Evolutionary conservation across 2,113 vertebrate species (phyloP).

Genomic region (Rhombomys opimus): DNA sequence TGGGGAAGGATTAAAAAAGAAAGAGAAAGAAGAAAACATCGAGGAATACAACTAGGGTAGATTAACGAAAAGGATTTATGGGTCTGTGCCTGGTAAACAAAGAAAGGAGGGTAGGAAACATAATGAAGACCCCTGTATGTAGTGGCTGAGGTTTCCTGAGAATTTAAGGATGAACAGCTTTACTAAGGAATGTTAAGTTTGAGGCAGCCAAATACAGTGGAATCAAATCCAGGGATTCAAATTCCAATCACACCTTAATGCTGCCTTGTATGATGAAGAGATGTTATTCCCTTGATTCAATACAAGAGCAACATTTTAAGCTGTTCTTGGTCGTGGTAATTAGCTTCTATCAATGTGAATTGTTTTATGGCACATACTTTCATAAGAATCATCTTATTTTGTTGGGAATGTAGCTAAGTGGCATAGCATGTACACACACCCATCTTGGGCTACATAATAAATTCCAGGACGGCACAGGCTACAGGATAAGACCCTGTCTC

Average conservation of each 20-base stretch:
- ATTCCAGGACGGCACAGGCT: not conserved
- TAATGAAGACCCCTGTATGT: no score
- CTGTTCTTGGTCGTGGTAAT: not conserved
- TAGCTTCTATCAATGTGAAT: not conserved
- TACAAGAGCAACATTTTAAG: not conserved
- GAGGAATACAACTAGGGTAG: not conserved
- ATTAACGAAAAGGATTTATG: not conserved
- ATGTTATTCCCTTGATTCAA: not conserved
- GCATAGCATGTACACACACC: not conserved
- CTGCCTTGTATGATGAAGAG: not conserved
- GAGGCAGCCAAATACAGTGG: not conserved
- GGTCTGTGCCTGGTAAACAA: constrained; percentile 1
- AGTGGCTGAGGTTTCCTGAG: not conserved
- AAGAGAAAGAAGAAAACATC: not conserved
- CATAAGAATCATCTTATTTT: not conserved
- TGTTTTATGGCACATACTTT: not conserved
- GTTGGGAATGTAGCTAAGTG: not conserved
- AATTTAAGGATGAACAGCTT: no score
- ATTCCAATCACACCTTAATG: not conserved
- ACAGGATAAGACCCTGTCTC: not conserved
- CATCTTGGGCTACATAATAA: not conserved
- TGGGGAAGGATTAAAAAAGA: not conserved
- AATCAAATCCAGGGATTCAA: constrained; percentile 12
- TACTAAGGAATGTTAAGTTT: not conserved
- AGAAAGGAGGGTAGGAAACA: not conserved